Conservation (phyloP, 2,888 invertebrate genomes). For the Psylliodes chrysocephalus region DNA sequence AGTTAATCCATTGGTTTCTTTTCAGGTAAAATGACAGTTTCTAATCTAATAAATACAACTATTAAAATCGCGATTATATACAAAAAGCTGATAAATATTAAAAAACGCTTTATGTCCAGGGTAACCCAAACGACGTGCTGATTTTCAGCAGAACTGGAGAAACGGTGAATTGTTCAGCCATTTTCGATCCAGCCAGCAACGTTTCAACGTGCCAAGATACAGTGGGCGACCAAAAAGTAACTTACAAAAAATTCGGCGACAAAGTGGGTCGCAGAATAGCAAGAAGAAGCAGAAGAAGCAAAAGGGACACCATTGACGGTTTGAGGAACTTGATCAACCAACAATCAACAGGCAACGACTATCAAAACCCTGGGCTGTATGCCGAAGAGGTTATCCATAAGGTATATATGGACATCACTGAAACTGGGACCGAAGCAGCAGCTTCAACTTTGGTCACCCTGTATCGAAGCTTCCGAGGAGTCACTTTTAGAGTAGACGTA, state of each 20-base stretch:
- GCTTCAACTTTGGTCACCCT: slow-evolving; percentile 72
- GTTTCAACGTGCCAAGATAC: slow-evolving; percentile 48
- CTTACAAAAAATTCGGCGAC: slow-evolving; percentile 56
- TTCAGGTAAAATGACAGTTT: too few relatives aligned
- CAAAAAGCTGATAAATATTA: too few relatives aligned
- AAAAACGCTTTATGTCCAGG: too few relatives aligned
- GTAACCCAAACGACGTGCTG: slow-evolving; percentile 36
- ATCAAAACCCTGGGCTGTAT: slow-evolving; percentile 71
- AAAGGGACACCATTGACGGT: slow-evolving; percentile 52
- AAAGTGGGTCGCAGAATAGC: slow-evolving; percentile 58
- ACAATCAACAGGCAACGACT: slow-evolving; percentile 63
- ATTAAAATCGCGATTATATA: too few relatives aligned
- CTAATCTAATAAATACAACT: too few relatives aligned
- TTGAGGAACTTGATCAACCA: slow-evolving; percentile 54
- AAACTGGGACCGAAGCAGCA: slow-evolving; percentile 78
- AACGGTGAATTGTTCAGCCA: slow-evolving; percentile 52
- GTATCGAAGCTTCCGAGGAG: slow-evolving; percentile 68
- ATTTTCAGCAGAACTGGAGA: slow-evolving; percentile 51
- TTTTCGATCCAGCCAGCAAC: slow-evolving; percentile 52
- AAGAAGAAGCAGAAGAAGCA: slow-evolving; percentile 36
- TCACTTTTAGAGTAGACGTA: slow-evolving; percentile 70
- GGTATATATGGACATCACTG: slow-evolving; percentile 73
- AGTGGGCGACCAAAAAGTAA: slow-evolving; percentile 45
- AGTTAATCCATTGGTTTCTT: slow-evolving; percentile 26
- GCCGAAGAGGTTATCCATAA: slow-evolving; percentile 74